Percentiles rank a stretch among this genome's conserved stretches.
These are phyloP conservation scores for Lophotriccus pileatus DNA, from an alignment of 2,797 vertebrate genomes.

Conservation along the genomic window DNA sequence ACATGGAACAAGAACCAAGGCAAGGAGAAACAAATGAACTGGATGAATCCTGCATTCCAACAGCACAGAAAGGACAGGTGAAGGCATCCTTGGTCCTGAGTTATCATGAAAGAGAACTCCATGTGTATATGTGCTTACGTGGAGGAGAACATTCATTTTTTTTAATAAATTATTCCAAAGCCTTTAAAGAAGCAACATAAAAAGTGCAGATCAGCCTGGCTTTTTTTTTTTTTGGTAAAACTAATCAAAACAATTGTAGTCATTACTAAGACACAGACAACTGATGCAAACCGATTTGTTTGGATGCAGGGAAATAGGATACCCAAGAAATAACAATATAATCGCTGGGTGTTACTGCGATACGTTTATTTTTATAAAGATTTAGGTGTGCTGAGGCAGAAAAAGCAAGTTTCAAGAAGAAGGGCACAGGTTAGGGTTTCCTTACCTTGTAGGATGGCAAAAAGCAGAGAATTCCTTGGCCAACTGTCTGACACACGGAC, in stretches of 20 bases:
- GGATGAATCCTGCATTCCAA: not conserved
- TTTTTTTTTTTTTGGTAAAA: not conserved
- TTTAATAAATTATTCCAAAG: not conserved
- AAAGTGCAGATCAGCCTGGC: not conserved
- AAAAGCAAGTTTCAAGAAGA: not conserved
- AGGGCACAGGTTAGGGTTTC: not conserved
- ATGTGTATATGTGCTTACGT: not conserved
- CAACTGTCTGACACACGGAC: constrained; percentile 83
- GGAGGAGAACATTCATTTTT: not conserved
- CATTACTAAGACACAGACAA: not conserved
- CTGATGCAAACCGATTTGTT: not conserved
- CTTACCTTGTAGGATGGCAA: constrained; percentile 94
- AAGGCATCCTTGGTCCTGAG: not conserved
- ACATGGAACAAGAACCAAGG: not conserved
- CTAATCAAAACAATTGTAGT: not conserved
- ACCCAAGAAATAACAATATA: not conserved
- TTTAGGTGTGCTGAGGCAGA: not conserved
- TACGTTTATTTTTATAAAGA: not conserved
- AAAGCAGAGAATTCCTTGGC: constrained; percentile 91
- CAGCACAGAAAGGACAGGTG: not conserved
- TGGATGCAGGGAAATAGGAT: not conserved
- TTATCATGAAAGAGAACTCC: not conserved
- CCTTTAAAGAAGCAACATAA: not conserved
- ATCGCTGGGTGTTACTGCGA: not conserved
- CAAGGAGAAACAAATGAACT: not conserved